These are phyloP conservation scores for Orius laevigatus DNA, from an alignment of 1,140 invertebrate species.

Conservation along the genomic window DNA sequence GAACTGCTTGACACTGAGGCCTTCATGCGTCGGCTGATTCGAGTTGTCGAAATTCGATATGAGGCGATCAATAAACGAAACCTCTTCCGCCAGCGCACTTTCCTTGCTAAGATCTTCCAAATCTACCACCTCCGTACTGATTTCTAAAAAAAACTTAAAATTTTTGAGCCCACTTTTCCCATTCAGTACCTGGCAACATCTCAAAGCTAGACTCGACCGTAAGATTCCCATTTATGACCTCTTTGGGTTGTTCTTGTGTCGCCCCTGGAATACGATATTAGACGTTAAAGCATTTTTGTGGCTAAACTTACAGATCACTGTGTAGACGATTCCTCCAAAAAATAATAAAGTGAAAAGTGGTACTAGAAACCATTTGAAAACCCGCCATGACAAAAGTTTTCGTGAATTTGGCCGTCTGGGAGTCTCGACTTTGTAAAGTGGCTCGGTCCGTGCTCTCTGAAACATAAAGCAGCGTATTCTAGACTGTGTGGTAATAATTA, in stretches of 20 bases:
- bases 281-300: not conserved
- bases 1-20: slow-evolving; percentile 10
- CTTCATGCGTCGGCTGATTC: not conserved
- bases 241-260: slow-evolving; percentile 3
- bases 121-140: too few relatives aligned
- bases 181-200: too few relatives aligned
- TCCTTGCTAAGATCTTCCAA: not conserved
- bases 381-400: slow-evolving; percentile 15
- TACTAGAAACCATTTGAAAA: slow-evolving; percentile 16
- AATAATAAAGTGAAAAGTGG: slow-evolving; percentile 15
- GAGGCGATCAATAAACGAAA: slow-evolving; percentile 3
- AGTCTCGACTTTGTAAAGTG: slow-evolving; percentile 15
- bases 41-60: not conserved
- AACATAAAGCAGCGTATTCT: slow-evolving; percentile 10
- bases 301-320: slow-evolving; percentile 14
- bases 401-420: not conserved
- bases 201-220: too few relatives aligned
- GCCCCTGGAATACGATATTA: slow-evolving; percentile 2
- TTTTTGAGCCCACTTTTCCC: too few relatives aligned
- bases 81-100: slow-evolving; percentile 4
- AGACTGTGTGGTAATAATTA: too few relatives aligned
- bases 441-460: slow-evolving; percentile 10
- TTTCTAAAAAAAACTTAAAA: too few relatives aligned
- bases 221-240: not conserved
- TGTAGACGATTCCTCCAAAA: slow-evolving; percentile 13